These are phyloP conservation scores for Dysdera silvatica DNA, from an alignment of 1,140 invertebrate genomes.

Conservation along the genomic window DNA sequence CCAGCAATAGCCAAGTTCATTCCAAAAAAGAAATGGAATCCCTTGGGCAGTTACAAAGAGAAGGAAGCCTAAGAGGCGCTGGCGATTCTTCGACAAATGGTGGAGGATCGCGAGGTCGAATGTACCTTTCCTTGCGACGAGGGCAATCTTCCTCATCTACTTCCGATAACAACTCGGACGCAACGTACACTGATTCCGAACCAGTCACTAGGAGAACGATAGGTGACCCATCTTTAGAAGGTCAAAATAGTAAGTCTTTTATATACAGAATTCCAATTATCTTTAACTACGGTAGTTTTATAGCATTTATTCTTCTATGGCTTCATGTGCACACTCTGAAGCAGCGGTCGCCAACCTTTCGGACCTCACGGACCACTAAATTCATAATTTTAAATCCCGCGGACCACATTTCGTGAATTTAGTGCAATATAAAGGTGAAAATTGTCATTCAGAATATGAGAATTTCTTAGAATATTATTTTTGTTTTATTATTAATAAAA, in stretches of 20 bases:
- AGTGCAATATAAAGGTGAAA: too few relatives aligned
- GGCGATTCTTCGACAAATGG: not conserved
- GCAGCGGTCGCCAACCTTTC: too few relatives aligned
- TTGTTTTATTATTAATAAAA: too few relatives aligned
- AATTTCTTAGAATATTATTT: too few relatives aligned
- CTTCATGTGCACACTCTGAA: too few relatives aligned
- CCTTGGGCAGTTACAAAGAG: not conserved
- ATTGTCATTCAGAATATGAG: too few relatives aligned
- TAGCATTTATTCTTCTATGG: too few relatives aligned
- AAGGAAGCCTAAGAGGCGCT: not conserved
- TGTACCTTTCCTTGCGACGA: conserved; percentile 21
- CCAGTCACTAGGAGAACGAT: conserved; percentile 16
- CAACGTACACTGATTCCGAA: conserved; percentile 31
- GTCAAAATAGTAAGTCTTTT: conserved; percentile 20
- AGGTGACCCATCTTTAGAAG: conserved; percentile 22
- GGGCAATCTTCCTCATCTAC: conserved; percentile 30
- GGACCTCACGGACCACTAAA: too few relatives aligned
- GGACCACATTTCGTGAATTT: too few relatives aligned
- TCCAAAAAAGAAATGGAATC: not conserved
- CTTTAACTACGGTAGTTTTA: too few relatives aligned
- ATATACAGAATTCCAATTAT: too few relatives aligned
- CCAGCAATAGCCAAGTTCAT: not conserved
- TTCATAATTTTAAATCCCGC: too few relatives aligned
- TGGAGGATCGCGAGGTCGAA: not conserved
- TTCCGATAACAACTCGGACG: conserved; percentile 32